These are phyloP conservation scores for Acanthosepion lycidas DNA, from an alignment of 2,888 invertebrate genomes.

Conservation along the genomic window DNA sequence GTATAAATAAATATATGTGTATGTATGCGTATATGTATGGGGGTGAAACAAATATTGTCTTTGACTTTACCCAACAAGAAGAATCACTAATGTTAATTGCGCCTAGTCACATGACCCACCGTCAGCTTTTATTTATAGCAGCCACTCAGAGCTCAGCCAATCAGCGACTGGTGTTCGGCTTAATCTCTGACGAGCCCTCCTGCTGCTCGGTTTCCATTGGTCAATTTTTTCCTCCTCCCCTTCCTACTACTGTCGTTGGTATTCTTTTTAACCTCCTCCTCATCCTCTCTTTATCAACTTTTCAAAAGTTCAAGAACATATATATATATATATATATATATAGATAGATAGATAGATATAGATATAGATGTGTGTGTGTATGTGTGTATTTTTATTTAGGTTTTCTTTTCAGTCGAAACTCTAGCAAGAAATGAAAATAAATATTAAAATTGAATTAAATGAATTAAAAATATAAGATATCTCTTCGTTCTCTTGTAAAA, in stretches of 20 bases:
- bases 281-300: not conserved
- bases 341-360: no score
- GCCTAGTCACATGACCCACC: conserved; percentile 10
- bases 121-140: not conserved
- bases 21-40: not conserved
- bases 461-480: no score
- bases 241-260: not conserved
- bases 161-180: not conserved
- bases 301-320: not conserved
- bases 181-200: not conserved
- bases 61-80: conserved; percentile 15
- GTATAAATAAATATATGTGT: not conserved
- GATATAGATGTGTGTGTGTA: no score
- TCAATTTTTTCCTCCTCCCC: not conserved
- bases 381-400: no score
- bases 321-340: no score
- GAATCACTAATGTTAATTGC: not conserved
- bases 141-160: not conserved
- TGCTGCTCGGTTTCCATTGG: not conserved
- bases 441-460: no score
- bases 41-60: not conserved
- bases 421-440: no score
- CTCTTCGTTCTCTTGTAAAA: no score
- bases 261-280: not conserved
- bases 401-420: no score